phyloP scores from a whole-genome alignment of 2,797 vertebrate species.

The Scolopax rusticola region DNA sequence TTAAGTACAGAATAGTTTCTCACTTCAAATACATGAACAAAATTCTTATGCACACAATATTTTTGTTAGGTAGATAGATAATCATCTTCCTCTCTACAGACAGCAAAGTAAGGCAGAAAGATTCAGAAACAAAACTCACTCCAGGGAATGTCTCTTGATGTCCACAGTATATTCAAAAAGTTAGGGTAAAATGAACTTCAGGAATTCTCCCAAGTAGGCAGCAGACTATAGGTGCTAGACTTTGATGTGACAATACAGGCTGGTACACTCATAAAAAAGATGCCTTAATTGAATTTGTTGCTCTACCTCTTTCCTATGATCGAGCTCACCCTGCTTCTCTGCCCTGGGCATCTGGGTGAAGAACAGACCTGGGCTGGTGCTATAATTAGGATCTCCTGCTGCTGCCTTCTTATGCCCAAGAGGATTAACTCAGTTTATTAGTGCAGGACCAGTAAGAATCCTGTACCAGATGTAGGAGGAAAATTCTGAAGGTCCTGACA shows the following conservation, averaged over 20 bases:
- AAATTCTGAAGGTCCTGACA: not conserved
- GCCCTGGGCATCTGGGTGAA: not conserved
- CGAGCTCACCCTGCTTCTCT: not conserved
- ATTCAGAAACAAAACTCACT: not conserved
- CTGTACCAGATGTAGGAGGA: not conserved
- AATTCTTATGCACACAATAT: not conserved
- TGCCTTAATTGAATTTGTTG: not conserved
- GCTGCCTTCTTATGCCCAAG: not conserved
- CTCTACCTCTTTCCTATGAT: not conserved
- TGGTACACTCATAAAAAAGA: not conserved
- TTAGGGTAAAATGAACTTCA: not conserved
- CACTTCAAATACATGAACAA: not conserved
- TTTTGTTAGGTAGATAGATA: not conserved
- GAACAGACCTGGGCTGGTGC: not conserved
- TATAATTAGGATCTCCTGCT: not conserved
- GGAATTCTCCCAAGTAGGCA: not conserved
- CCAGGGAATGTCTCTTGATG: not conserved
- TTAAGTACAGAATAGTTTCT: not conserved
- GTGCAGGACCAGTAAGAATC: not conserved
- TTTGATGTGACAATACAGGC: not conserved
- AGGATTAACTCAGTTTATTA: conserved; percentile 18
- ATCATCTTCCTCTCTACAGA: not conserved
- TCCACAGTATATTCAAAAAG: not conserved
- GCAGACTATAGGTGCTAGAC: not conserved
- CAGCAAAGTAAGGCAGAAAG: not conserved